Conservation (phyloP, 2,888 invertebrate genomes). For the Hydropsyche betteni region DNA sequence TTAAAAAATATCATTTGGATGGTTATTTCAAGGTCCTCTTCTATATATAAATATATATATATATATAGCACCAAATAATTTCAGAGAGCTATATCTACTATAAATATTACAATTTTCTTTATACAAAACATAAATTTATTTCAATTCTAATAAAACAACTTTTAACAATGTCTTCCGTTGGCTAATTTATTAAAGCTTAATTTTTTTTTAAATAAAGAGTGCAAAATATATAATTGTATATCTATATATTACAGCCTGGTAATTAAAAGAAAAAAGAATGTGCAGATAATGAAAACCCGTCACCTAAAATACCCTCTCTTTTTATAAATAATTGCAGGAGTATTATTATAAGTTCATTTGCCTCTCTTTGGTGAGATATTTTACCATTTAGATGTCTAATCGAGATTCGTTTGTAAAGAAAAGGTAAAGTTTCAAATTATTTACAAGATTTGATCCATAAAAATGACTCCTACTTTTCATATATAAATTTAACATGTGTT, state of each 20-base stretch:
- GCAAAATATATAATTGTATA: too few relatives aligned
- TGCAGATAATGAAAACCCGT: constrained; percentile 48
- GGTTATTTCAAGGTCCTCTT: constrained; percentile 44
- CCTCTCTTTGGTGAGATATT: constrained; percentile 15
- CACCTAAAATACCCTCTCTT: constrained; percentile 51
- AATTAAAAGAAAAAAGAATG: constrained; percentile 36
- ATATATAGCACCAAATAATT: constrained; percentile 9
- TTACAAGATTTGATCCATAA: constrained; percentile 14
- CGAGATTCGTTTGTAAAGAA: neutral
- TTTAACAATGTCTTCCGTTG: constrained; percentile 51
- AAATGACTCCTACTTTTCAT: constrained; percentile 30
- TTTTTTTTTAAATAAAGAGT: neutral
- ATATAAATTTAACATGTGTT: too few relatives aligned
- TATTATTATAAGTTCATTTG: neutral
- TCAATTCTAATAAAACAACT: constrained; percentile 42
- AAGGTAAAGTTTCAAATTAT: constrained; percentile 29
- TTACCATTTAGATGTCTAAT: neutral
- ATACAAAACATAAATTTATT: constrained; percentile 46
- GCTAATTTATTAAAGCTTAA: constrained; percentile 50
- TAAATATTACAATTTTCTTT: constrained; percentile 51
- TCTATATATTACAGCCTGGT: neutral
- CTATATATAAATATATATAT: constrained; percentile 33
- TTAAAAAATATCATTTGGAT: constrained; percentile 45
- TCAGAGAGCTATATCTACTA: constrained; percentile 47
- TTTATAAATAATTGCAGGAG: constrained; percentile 18